phyloP scores from a whole-genome alignment of 2,888 invertebrate species.

The Pammene fasciana region DNA sequence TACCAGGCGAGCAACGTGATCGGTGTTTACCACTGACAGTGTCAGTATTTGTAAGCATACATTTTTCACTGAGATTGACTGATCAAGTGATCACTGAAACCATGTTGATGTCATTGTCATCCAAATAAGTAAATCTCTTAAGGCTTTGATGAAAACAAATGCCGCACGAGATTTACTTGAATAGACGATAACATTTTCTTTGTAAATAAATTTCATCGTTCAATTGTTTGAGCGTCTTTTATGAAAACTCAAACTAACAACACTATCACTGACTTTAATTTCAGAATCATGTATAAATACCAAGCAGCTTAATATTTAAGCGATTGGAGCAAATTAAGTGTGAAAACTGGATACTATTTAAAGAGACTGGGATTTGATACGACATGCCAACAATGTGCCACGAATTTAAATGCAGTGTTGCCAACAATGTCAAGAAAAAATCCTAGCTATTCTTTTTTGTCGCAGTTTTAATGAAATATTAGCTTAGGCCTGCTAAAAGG shows the following conservation, averaged over 20 bases:
- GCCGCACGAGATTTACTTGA: conserved; percentile 82
- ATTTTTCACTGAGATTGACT: too few relatives aligned
- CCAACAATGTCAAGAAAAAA: conserved; percentile 29
- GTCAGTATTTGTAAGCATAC: too few relatives aligned
- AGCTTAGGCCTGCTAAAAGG: background rate
- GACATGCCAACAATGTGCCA: conserved; percentile 10
- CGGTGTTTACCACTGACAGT: too few relatives aligned
- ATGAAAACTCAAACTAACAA: background rate
- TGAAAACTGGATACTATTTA: background rate
- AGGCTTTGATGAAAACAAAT: conserved; percentile 59
- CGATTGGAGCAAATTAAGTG: background rate
- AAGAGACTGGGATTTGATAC: conserved; percentile 8
- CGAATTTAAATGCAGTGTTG: conserved; percentile 39
- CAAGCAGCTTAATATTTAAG: too few relatives aligned
- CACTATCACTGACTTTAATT: background rate
- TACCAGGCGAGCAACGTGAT: too few relatives aligned
- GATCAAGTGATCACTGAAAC: too few relatives aligned
- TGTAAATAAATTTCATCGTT: too few relatives aligned
- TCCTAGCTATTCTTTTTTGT: conserved; percentile 7
- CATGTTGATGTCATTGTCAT: conserved; percentile 47
- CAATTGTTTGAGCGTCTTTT: background rate
- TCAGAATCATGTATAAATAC: too few relatives aligned
- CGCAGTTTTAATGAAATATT: conserved; percentile 13
- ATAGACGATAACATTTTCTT: conserved; percentile 52
- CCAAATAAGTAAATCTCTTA: conserved; percentile 71